phyloP scores from a whole-genome alignment of 2,113 vertebrate species.

The Corvus hawaiiensis region DNA sequence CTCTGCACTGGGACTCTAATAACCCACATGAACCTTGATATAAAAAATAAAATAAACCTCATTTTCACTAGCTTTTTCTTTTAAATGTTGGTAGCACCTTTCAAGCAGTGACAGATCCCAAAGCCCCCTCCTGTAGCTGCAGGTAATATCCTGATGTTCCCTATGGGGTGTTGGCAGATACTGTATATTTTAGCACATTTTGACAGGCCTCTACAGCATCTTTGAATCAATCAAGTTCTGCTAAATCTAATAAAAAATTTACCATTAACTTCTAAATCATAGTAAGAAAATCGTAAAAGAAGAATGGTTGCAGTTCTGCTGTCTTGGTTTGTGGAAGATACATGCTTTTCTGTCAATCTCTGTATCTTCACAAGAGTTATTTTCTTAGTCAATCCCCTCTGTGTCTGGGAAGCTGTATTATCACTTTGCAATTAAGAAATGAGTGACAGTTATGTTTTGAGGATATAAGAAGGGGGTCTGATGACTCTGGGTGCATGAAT shows the following conservation, averaged over 20 bases:
- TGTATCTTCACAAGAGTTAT: background rate
- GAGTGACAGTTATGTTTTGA: background rate
- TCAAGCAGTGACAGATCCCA: slow-evolving; percentile 9
- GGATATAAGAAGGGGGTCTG: background rate
- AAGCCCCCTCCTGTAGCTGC: slow-evolving; percentile 13
- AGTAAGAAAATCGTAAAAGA: background rate
- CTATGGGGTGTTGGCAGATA: slow-evolving; percentile 42
- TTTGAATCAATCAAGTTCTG: slow-evolving; percentile 50
- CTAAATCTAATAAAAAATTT: slow-evolving; percentile 42
- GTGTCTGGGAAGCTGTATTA: background rate
- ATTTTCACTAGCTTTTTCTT: slow-evolving; percentile 10
- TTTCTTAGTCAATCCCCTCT: background rate
- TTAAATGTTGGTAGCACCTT: slow-evolving; percentile 4
- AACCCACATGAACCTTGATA: background rate
- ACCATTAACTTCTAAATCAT: slow-evolving; percentile 17
- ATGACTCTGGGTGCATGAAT: background rate
- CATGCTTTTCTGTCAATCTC: background rate
- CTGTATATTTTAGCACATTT: slow-evolving; percentile 63
- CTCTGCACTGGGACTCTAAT: background rate
- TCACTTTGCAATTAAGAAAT: background rate
- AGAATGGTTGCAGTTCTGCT: background rate
- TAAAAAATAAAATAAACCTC: background rate
- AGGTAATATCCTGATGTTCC: slow-evolving; percentile 51
- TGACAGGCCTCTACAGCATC: slow-evolving; percentile 30
- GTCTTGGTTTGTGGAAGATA: background rate